Evolutionary conservation across 1,140 invertebrate species (phyloP).

Genomic region (Cherax quadricarinatus): DNA sequence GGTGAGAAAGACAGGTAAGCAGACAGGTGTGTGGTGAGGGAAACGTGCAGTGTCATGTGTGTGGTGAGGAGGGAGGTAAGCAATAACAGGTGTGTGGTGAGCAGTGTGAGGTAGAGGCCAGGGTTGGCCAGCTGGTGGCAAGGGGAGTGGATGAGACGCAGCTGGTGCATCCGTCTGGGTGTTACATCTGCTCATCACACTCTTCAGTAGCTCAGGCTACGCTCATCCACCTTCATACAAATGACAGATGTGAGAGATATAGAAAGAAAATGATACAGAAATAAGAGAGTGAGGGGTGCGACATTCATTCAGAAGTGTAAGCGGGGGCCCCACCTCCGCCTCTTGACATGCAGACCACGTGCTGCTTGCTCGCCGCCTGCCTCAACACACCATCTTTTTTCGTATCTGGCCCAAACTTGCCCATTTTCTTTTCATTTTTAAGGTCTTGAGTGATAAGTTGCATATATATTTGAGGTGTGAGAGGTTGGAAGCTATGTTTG

Average conservation of each 20-base stretch:
- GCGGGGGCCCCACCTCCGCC: slow-evolving; percentile 26
- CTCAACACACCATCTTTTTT: neutral
- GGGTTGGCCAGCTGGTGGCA: too few relatives aligned
- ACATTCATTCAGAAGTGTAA: neutral
- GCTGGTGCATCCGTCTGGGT: too few relatives aligned
- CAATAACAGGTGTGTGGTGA: neutral
- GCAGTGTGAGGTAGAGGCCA: neutral
- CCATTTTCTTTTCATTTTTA: neutral
- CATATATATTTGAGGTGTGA: neutral
- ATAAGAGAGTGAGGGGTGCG: too few relatives aligned
- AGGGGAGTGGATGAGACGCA: too few relatives aligned
- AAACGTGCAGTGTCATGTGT: neutral
- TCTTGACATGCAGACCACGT: slow-evolving; percentile 58
- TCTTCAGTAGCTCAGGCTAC: too few relatives aligned
- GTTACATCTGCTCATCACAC: too few relatives aligned
- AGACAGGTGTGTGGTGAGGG: neutral
- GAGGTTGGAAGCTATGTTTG: neutral
- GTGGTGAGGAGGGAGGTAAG: neutral
- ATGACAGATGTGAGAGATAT: too few relatives aligned
- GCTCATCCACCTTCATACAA: too few relatives aligned
- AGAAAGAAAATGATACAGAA: neutral
- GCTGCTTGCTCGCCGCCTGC: slow-evolving; percentile 5
- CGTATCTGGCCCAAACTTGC: neutral
- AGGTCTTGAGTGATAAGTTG: neutral
- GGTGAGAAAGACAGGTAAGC: neutral